Percentiles rank a stretch among this genome's conserved stretches.
Conservation (phyloP, 2,113 vertebrate species). For the Rhegmatorhina hoffmannsi region DNA sequence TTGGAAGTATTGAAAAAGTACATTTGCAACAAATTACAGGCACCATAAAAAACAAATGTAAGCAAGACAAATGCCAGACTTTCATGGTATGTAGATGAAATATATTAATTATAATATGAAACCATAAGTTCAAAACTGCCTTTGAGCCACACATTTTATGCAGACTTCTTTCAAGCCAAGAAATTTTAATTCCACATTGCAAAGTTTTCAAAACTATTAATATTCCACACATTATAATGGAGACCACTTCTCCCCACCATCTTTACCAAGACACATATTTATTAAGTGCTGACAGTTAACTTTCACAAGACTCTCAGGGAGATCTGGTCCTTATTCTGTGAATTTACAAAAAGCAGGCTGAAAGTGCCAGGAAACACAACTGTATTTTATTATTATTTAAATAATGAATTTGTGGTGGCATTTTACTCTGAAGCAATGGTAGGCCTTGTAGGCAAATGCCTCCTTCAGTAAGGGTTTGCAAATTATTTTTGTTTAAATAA, state of each 20-base stretch:
- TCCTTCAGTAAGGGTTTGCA: neutral
- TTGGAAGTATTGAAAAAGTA: neutral
- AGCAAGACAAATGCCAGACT: constrained; percentile 17
- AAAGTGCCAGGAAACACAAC: constrained; percentile 38
- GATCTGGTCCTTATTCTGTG: constrained; percentile 27
- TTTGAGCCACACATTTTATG: constrained; percentile 26
- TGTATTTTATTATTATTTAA: constrained; percentile 46
- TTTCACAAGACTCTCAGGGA: constrained; percentile 17
- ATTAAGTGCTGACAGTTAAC: constrained; percentile 49
- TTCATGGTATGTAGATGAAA: neutral
- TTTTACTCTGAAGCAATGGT: neutral
- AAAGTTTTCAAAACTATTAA: constrained; percentile 1
- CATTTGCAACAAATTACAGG: neutral
- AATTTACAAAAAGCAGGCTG: neutral
- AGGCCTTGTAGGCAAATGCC: neutral
- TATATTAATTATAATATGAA: constrained; percentile 38
- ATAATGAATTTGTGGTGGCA: constrained; percentile 18
- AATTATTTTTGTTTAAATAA: constrained; percentile 29
- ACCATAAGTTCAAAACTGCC: neutral
- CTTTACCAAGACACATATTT: constrained; percentile 1
- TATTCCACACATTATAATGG: neutral
- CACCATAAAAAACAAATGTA: neutral
- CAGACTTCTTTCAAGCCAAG: neutral
- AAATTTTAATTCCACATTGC: neutral
- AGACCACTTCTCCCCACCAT: neutral